Base-by-base conservation (phyloP, 2,113 vertebrate species). In the Ptyas mucosa region DNA sequence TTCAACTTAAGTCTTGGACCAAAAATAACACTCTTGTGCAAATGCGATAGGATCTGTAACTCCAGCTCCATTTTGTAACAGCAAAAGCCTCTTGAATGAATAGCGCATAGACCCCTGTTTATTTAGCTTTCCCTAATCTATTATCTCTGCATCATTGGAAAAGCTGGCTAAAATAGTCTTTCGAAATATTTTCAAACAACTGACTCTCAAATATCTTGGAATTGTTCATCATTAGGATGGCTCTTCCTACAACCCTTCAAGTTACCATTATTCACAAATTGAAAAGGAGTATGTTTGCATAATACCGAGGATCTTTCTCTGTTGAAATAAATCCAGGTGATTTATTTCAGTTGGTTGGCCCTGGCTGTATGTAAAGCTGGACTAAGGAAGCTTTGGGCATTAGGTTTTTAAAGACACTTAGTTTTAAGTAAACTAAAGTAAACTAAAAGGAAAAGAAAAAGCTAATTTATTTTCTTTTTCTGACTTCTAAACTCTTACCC, bases 1-100 rank as follows among this genome's bases (percentile, higher is more conserved):
- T 52, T 51, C 5, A 18, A 24, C 46, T 64, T 43, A 91, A 91
- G 52, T 39, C 55, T 90, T 26, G 0, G 90, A 21, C 18, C 90
- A 89, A 81, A 96, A 93, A 81, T 46, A 61, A 55, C 93, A 85
- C 93, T 91, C 94, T 87, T n/a, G 57, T 53, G 85, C 8, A 52
- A 90, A 89, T 5, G 34, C 26, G 93, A 23, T 49, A 43, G 54
- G 15, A 11, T 21, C 87, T 54, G n/a, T 39, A 34, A n/a, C 9
- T 21, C n/a, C 52, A 26, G 23, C 14, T 43, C 43, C 43, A 51
- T 87, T 95, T 92, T 91, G 69, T 58, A 89, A 94, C 54, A 18
- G 92, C 69, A 2, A 51, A 0, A 26, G 2, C 1, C 51, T 54
- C 24, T 46, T 57, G 29, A 94, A n/a, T 51, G 94, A 69, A 24